A percentile compares a stretch with the other conserved stretches of the same genome.
phyloP scores from a whole-genome alignment of 2,113 vertebrate species.

The Peucedramus taeniatus region DNA sequence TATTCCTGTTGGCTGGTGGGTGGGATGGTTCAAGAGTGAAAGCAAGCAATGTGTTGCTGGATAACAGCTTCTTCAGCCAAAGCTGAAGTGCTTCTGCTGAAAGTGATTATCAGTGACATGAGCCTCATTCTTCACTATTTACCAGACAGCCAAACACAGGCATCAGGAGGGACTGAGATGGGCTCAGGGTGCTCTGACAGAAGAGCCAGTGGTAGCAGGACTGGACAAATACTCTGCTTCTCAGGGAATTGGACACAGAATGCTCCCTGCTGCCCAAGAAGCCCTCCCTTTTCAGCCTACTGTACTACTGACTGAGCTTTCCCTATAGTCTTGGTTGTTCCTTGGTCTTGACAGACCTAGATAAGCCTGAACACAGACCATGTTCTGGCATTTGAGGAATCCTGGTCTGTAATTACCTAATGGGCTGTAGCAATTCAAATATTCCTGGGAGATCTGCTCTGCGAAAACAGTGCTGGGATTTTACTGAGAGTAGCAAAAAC shows the following conservation, averaged over 20 bases:
- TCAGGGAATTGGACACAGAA: neutral
- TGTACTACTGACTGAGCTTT: neutral
- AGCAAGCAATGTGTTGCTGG: neutral
- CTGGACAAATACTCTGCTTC: neutral
- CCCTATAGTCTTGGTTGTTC: neutral
- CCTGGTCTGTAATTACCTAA: neutral
- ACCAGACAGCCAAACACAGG: neutral
- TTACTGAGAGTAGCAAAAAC: neutral
- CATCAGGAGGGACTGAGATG: neutral
- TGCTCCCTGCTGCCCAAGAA: neutral
- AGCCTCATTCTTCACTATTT: neutral
- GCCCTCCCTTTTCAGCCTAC: neutral
- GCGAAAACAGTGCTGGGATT: neutral
- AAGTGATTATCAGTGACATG: neutral
- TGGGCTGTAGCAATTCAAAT: neutral
- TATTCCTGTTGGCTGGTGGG: neutral
- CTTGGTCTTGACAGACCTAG: neutral
- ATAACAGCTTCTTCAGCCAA: neutral
- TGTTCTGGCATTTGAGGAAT: neutral
- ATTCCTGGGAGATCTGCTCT: neutral
- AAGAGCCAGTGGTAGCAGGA: neutral
- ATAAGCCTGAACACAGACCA: neutral
- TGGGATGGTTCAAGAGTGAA: neutral
- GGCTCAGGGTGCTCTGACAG: neutral
- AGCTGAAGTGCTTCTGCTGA: neutral